These are phyloP conservation scores for Nymphalis c-album DNA, from an alignment of 2,888 invertebrate species.

Conservation along the genomic window DNA sequence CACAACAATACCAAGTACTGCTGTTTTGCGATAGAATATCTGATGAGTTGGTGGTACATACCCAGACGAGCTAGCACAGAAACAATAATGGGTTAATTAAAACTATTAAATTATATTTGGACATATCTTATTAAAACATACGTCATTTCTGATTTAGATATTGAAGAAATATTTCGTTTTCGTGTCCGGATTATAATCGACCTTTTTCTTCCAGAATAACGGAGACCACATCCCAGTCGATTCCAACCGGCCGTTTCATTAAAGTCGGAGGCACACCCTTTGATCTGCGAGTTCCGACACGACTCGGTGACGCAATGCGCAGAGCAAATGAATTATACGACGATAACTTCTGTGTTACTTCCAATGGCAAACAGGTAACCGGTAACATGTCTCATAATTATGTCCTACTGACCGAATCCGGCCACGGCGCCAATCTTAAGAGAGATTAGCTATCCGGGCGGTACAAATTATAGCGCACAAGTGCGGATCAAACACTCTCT, in stretches of 20 bases:
- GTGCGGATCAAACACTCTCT: too few relatives aligned
- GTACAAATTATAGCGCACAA: too few relatives aligned
- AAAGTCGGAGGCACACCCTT: conserved; percentile 85
- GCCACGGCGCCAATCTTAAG: too few relatives aligned
- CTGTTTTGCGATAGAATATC: too few relatives aligned
- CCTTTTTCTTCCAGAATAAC: conserved; percentile 59
- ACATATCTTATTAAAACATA: too few relatives aligned
- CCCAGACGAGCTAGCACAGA: too few relatives aligned
- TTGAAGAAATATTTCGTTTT: background rate
- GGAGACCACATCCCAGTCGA: conserved; percentile 60
- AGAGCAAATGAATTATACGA: conserved; percentile 87
- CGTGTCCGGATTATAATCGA: background rate
- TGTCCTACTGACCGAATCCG: too few relatives aligned
- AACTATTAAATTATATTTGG: background rate
- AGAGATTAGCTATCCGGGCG: too few relatives aligned
- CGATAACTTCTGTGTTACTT: conserved; percentile 89
- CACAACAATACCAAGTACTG: too few relatives aligned
- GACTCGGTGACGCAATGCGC: conserved; percentile 85
- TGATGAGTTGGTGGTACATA: too few relatives aligned
- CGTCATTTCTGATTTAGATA: background rate
- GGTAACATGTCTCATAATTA: background rate
- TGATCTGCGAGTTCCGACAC: conserved; percentile 85
- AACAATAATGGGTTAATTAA: too few relatives aligned
- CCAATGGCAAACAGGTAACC: conserved; percentile 47
- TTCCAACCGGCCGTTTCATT: conserved; percentile 64